Evolutionary conservation across 2,888 invertebrate species (phyloP).

Genomic region (Apodemia hepburni): DNA sequence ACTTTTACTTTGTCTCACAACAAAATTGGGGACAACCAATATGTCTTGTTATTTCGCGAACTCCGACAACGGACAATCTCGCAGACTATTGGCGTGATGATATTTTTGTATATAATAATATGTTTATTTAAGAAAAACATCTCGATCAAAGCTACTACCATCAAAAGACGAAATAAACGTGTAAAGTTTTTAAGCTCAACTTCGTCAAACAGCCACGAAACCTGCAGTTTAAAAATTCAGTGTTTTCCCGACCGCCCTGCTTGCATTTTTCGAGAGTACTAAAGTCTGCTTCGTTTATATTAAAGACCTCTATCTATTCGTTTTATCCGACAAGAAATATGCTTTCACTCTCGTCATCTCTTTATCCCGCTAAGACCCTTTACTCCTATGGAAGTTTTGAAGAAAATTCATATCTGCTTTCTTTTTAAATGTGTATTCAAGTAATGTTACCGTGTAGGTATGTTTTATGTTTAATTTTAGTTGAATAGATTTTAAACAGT

Average conservation of each 20-base stretch:
- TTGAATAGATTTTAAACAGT: too few relatives aligned
- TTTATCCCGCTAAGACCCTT: slow-evolving; percentile 47
- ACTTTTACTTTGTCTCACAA: too few relatives aligned
- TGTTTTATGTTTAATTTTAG: too few relatives aligned
- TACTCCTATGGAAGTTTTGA: slow-evolving; percentile 17
- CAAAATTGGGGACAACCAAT: too few relatives aligned
- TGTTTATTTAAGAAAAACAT: not conserved
- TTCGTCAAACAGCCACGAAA: slow-evolving; percentile 39
- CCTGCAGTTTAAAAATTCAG: slow-evolving; percentile 68
- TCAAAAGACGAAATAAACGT: not conserved
- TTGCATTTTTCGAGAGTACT: slow-evolving; percentile 77
- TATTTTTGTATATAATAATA: too few relatives aligned
- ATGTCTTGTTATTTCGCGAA: too few relatives aligned
- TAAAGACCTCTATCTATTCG: slow-evolving; percentile 80
- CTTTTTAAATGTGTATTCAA: not conserved
- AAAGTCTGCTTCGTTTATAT: slow-evolving; percentile 79
- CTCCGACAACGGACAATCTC: too few relatives aligned
- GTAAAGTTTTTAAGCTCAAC: not conserved
- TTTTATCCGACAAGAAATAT: slow-evolving; percentile 73
- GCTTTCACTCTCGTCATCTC: slow-evolving; percentile 67
- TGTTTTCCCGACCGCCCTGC: slow-evolving; percentile 59
- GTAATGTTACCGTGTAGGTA: not conserved
- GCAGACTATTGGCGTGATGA: too few relatives aligned
- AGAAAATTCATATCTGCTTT: slow-evolving; percentile 18
- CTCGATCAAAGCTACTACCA: not conserved